Evolutionary conservation across 2,113 vertebrate species (phyloP).

Genomic region (Cebus imitator): DNA sequence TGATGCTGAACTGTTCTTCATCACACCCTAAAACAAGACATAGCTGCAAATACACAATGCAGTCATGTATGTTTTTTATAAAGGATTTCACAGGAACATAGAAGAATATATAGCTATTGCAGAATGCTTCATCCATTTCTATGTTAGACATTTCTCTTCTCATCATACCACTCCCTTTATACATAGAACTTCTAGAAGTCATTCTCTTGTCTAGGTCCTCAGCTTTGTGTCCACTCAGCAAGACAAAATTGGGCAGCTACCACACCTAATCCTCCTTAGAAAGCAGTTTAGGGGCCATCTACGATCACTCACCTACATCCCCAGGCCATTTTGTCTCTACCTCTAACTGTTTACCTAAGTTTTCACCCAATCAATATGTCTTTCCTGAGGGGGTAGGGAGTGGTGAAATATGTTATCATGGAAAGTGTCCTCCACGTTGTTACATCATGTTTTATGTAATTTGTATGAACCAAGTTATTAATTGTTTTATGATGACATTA

Average conservation of each 20-base stretch:
- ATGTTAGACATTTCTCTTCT: background rate
- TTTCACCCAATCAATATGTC: background rate
- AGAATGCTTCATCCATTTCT: background rate
- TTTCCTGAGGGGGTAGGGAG: background rate
- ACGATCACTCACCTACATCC: accelerated
- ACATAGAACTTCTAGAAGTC: background rate
- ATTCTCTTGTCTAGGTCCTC: background rate
- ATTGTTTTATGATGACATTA: background rate
- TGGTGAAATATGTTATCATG: background rate
- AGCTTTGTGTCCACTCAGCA: background rate
- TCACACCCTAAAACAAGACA: background rate
- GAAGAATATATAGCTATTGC: background rate
- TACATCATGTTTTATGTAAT: background rate
- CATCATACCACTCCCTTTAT: background rate
- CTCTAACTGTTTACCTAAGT: background rate
- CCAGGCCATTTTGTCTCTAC: background rate
- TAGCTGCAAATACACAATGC: background rate
- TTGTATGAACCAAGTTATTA: background rate
- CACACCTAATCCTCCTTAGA: background rate
- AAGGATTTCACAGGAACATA: background rate
- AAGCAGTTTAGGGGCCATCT: background rate
- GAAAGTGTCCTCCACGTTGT: background rate
- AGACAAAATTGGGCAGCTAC: background rate
- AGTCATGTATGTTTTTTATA: background rate
- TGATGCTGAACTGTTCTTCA: background rate